These are phyloP conservation scores for Campoplex nolae DNA, from an alignment of 2,888 invertebrate genomes.

Conservation along the genomic window DNA sequence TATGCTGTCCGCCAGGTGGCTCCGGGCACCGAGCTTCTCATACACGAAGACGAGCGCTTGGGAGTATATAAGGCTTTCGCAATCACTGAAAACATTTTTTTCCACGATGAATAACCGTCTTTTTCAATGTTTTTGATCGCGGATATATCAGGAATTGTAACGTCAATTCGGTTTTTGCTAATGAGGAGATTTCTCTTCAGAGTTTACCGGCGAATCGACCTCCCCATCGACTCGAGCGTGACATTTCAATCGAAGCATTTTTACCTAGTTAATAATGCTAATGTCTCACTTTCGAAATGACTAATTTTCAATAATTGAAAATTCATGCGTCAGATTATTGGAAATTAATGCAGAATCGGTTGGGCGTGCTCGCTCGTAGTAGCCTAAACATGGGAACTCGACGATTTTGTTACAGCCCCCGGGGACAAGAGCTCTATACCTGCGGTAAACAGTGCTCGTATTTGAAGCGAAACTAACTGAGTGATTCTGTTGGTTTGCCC, in stretches of 20 bases:
- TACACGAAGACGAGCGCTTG: not conserved
- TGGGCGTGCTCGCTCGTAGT: not conserved
- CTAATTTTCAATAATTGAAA: not conserved
- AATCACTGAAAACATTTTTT: not conserved
- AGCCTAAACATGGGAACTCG: constrained; percentile 4
- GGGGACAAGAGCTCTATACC: constrained; percentile 12
- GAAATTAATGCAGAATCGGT: constrained; percentile 15
- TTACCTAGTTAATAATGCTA: not conserved
- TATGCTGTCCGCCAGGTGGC: not conserved
- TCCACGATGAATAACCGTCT: too few species aligned
- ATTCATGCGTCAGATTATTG: not conserved
- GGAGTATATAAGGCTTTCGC: not conserved
- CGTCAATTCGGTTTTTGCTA: too few species aligned
- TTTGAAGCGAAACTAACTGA: constrained; percentile 44
- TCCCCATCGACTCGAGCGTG: not conserved
- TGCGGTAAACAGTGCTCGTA: constrained; percentile 35
- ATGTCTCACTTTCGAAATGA: not conserved
- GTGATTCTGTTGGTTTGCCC: constrained; percentile 42
- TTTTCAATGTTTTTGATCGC: too few species aligned
- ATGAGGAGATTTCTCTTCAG: not conserved
- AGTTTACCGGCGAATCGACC: not conserved
- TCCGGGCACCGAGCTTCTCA: not conserved
- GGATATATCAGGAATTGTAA: not conserved
- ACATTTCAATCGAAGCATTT: not conserved
- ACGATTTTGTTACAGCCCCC: constrained; percentile 35